Percentiles rank a stretch among this genome's conserved stretches.
phyloP scores from a whole-genome alignment of 2,888 invertebrate genomes.

The Orthosia incerta region DNA sequence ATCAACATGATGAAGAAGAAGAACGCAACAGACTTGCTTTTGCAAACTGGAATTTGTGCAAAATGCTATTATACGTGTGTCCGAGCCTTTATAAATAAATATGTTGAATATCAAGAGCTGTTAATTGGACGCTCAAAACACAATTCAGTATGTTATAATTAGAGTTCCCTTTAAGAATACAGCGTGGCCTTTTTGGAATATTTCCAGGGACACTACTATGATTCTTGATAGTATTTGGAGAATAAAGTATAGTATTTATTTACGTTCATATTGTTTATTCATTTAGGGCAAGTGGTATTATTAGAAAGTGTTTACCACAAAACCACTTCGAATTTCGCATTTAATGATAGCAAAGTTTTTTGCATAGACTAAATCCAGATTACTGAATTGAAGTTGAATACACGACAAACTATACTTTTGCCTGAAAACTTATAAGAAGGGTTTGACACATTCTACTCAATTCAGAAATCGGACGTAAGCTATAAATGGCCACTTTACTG shows the following conservation, averaged over 20 bases:
- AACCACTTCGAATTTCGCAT: no score
- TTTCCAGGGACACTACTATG: slow-evolving; percentile 72
- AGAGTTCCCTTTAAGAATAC: slow-evolving; percentile 76
- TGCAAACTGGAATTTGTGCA: slow-evolving; percentile 8
- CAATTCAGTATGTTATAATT: slow-evolving; percentile 79
- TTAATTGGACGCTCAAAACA: slow-evolving; percentile 80
- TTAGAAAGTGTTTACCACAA: slow-evolving; percentile 5
- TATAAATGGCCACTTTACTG: no score
- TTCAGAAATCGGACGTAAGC: no score
- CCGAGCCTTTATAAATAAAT: slow-evolving; percentile 62
- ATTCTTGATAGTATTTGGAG: slow-evolving; percentile 38
- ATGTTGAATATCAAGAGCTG: slow-evolving; percentile 62
- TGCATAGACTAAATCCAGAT: no score
- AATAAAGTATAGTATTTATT: slow-evolving; percentile 42
- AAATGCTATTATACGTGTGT: slow-evolving; percentile 4
- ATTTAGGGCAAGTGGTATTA: slow-evolving; percentile 15
- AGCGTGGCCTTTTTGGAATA: slow-evolving; percentile 74
- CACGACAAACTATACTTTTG: no score
- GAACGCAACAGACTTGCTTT: no score
- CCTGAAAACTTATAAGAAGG: no score
- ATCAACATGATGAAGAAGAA: no score
- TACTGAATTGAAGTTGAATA: no score
- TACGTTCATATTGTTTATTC: slow-evolving; percentile 21
- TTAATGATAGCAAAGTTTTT: no score
- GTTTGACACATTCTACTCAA: no score